phyloP scores from a whole-genome alignment of 2,888 invertebrate genomes.

The Tenthredo amoena region DNA sequence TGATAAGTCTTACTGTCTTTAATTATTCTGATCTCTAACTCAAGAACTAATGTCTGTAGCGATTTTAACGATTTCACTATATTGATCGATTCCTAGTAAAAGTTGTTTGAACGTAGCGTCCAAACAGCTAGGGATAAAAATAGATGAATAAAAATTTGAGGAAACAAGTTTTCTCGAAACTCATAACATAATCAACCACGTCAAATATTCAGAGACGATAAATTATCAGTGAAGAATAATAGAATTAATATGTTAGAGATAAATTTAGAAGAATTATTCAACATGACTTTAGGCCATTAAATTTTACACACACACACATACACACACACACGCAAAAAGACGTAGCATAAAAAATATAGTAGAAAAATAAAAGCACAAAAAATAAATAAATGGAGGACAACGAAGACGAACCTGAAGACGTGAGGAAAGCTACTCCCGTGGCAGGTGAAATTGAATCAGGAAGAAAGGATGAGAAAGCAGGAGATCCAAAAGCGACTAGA shows the following conservation, averaged over 20 bases:
- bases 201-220: neutral
- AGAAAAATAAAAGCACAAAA: neutral
- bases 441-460: conserved; percentile 65
- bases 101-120: neutral
- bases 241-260: neutral
- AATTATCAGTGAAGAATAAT: conserved; percentile 22
- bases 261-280: neutral
- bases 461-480: conserved; percentile 66
- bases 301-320: neutral
- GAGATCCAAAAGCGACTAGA: conserved; percentile 62
- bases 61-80: too few relatives aligned
- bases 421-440: conserved; percentile 65
- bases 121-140: neutral
- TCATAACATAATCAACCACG: neutral
- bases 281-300: conserved; percentile 26
- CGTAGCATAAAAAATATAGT: neutral
- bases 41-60: too few relatives aligned
- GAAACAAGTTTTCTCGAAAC: neutral
- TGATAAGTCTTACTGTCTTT: too few relatives aligned
- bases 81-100: too few relatives aligned
- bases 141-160: neutral
- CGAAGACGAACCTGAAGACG: conserved; percentile 67
- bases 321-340: neutral
- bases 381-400: conserved; percentile 64
- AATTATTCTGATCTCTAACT: too few relatives aligned